Evolutionary conservation across 2,797 vertebrate species (phyloP).

Genomic region (Enteromius treurensis): DNA sequence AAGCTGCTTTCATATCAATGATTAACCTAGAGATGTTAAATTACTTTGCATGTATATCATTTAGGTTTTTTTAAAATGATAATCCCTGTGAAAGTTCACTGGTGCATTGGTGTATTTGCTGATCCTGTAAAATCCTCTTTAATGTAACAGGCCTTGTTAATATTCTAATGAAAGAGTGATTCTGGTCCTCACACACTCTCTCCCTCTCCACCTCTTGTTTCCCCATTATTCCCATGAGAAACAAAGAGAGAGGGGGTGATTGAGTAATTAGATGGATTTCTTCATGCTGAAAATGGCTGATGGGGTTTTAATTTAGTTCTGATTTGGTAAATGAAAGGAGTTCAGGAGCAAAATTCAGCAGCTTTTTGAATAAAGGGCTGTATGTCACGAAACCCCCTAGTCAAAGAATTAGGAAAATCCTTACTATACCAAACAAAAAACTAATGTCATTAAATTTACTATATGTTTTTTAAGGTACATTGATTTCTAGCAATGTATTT

Average conservation of each 20-base stretch:
- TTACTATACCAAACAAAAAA: neutral
- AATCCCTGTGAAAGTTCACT: neutral
- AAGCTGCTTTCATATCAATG: neutral
- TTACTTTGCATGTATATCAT: neutral
- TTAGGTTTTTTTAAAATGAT: neutral
- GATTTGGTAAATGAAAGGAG: conserved; percentile 35
- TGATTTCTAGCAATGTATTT: no score
- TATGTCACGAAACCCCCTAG: neutral
- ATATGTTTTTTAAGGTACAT: no score
- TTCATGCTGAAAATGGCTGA: conserved; percentile 37
- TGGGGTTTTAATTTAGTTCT: conserved; percentile 53
- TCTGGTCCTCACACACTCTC: neutral
- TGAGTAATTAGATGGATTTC: conserved; percentile 53
- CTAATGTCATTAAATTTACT: no score
- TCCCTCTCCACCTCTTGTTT: conserved; percentile 1
- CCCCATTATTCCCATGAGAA: conserved; percentile 42
- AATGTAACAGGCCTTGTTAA: neutral
- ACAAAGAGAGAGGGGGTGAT: conserved; percentile 21
- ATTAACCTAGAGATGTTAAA: neutral
- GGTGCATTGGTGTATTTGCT: neutral
- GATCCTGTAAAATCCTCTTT: conserved; percentile 15
- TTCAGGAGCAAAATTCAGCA: neutral
- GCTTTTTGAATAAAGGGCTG: neutral
- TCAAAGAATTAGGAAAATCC: neutral
- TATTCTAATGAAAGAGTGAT: conserved; percentile 25